Conservation (phyloP, 2,888 invertebrate genomes). For the Amblyteles armatorius region DNA sequence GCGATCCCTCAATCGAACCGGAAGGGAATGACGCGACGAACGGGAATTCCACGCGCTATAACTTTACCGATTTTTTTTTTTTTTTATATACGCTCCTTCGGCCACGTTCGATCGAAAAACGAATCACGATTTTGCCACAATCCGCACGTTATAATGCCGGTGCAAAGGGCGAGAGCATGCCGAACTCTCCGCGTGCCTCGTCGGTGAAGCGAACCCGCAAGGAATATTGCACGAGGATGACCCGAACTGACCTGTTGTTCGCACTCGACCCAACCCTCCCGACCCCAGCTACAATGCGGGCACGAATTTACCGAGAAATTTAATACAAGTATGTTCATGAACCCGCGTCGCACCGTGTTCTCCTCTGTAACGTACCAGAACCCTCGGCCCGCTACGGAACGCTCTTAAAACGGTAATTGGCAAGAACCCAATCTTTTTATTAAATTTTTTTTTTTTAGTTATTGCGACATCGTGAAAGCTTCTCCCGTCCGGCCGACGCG, state of each 20-base stretch:
- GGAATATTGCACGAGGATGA: conserved; percentile 44
- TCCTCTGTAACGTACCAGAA: neutral
- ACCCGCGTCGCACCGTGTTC: neutral
- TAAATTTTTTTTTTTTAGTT: neutral
- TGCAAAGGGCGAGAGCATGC: conserved; percentile 34
- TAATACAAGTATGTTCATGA: conserved; percentile 34
- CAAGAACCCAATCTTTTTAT: neutral
- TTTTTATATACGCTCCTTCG: neutral
- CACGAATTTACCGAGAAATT: conserved; percentile 55
- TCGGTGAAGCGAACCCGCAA: conserved; percentile 13
- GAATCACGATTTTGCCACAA: conserved; percentile 35
- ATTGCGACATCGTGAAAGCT: too few relatives aligned
- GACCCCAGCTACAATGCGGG: conserved; percentile 45
- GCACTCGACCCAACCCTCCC: conserved; percentile 5
- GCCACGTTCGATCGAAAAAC: neutral
- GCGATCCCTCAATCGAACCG: conserved; percentile 4
- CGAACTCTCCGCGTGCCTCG: conserved; percentile 20
- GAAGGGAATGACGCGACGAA: conserved; percentile 10
- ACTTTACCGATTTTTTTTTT: too few relatives aligned
- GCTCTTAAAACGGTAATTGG: neutral
- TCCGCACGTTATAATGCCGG: conserved; percentile 9
- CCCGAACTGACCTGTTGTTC: conserved; percentile 36
- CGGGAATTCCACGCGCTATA: neutral
- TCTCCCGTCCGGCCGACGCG: too few relatives aligned
- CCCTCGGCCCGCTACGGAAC: neutral